These are phyloP conservation scores for Ciona savignyi DNA, from an alignment of 23 tunicate species.

Conservation along the genomic window DNA sequence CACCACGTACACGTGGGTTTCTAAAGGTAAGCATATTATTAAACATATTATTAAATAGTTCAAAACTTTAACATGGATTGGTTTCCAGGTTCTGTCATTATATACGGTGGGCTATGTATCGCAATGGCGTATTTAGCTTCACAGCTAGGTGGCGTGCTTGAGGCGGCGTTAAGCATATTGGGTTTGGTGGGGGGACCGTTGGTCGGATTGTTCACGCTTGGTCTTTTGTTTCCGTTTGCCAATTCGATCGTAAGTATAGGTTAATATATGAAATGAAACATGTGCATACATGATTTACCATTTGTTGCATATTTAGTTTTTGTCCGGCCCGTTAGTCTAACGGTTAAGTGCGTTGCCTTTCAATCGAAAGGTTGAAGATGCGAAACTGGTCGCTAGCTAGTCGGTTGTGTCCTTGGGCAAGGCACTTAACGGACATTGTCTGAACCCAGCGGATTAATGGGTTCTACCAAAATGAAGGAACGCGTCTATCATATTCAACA, in stretches of 20 bases:
- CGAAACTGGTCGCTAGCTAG: too few relatives aligned
- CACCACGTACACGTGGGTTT: conserved; percentile 38
- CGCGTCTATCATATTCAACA: too few relatives aligned
- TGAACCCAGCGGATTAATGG: too few relatives aligned
- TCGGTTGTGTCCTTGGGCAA: too few relatives aligned
- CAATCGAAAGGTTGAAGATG: too few relatives aligned
- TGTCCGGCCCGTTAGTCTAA: too few relatives aligned
- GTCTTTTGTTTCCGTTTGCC: conserved; percentile 40
- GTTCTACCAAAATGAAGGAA: too few relatives aligned
- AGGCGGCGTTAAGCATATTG: conserved; percentile 52
- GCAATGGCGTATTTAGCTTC: conserved; percentile 48
- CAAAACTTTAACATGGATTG: conserved; percentile 4
- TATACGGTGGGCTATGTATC: conserved; percentile 27
- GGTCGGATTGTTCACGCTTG: conserved; percentile 28
- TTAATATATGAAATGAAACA: neutral
- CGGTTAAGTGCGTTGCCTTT: too few relatives aligned
- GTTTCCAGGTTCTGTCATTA: conserved; percentile 10
- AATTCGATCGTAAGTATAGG: conserved; percentile 27
- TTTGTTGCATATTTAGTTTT: too few relatives aligned
- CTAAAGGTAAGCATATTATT: conserved; percentile 30
- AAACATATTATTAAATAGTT: neutral
- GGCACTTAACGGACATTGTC: too few relatives aligned
- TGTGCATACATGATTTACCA: too few relatives aligned
- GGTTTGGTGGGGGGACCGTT: conserved; percentile 47
- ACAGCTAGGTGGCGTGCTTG: conserved; percentile 37